Percentiles rank a stretch among this genome's conserved stretches.
phyloP scores from a whole-genome alignment of 2,113 vertebrate genomes.

The Acanthochromis polyacanthus region DNA sequence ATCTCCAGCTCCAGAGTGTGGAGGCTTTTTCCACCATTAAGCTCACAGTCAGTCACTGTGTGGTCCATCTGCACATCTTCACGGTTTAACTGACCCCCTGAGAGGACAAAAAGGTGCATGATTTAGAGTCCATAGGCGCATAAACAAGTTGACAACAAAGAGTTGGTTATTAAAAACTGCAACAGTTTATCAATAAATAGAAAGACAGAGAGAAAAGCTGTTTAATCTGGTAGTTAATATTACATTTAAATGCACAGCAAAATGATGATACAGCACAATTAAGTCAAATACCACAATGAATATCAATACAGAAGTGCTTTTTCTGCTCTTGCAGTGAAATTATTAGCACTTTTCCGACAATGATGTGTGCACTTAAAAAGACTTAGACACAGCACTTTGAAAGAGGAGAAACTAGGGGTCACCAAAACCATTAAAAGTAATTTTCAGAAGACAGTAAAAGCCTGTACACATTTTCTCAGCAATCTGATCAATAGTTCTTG shows the following conservation, averaged over 20 bases:
- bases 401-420: background rate
- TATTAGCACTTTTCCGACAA: background rate
- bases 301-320: background rate
- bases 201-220: no score
- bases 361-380: background rate
- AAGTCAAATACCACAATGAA: background rate
- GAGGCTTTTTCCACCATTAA: slow-evolving; percentile 90
- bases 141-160: slow-evolving; percentile 1
- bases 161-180: background rate
- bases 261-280: background rate
- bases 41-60: slow-evolving; percentile 91
- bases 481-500: background rate
- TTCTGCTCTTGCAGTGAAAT: background rate
- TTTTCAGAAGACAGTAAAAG: background rate
- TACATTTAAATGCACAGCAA: no score
- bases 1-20: slow-evolving; percentile 97
- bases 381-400: background rate
- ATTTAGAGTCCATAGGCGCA: background rate
- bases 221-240: no score
- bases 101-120: slow-evolving; percentile 8
- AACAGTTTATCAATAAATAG: no score
- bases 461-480: background rate
- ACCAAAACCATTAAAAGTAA: background rate
- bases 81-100: slow-evolving; percentile 93
- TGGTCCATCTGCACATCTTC: slow-evolving; percentile 94